Evolutionary conservation across 1,140 invertebrate genomes (phyloP), one percentile per base, ranked within the genome.

Genomic region (Meloidogyne hapla): DNA sequence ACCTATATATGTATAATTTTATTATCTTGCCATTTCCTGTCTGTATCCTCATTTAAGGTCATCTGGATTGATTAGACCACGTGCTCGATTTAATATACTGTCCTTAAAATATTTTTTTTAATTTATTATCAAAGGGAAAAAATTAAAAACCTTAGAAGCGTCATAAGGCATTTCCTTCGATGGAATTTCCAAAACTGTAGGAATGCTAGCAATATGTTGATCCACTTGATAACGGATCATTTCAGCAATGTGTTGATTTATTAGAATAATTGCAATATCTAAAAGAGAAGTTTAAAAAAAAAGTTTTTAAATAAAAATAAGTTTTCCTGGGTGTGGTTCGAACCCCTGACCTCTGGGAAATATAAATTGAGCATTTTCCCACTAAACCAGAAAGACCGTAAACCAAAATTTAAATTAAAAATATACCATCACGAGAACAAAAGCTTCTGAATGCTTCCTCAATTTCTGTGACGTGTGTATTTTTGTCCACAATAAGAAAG

Each of bases 121-220:
- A 15, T 1, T n/a, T n/a, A n/a, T n/a, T n/a, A n/a, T n/a, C n/a
- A 3, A 1, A 9, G 18, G 4, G 10, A 12, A 18, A 12, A 26
- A 61, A 8, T 56, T 62, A 69, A 2, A 9, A 40, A 86, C 96
- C 89, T 99, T 99, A 82, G 92, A 92, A 45, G 97, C 94, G 89
- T 99, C 96, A 89, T 99, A 99, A 0, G 97, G 97, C 89, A 96
- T 93, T 89, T 99, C 96, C 88, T 99, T 99, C 23, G 95, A 98
- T 26, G 97, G 97, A 84, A 99, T 99, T 91, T 99, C 97, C 68
- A 99, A 89, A 8, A 99, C 93, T 15, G 97, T 92, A 28, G 97
- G 97, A 77, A 98, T 93, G 2, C 95, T 94, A 66, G 92, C 91
- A 40, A 92, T 93, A 87, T 99, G 95, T 28, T 91, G 91, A 88